Base-by-base conservation (phyloP, 2,797 vertebrate species). In the Pelochelys cantorii region DNA sequence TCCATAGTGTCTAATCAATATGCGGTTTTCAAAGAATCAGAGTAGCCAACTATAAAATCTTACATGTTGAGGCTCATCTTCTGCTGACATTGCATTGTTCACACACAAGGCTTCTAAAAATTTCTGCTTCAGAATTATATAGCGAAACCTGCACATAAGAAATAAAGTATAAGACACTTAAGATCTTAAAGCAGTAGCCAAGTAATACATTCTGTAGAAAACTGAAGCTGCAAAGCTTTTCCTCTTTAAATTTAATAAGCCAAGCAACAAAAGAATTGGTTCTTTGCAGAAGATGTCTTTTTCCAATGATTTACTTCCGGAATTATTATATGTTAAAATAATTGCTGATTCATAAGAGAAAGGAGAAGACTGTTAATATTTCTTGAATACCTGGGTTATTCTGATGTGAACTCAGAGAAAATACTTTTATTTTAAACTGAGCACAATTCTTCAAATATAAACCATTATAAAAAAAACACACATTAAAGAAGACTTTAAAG, bases 91-190 rank as follows among this genome's bases (percentile, higher is more conserved):
- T 2, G 99, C 99, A 52, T 99, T 99, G 97, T 99, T 99, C 93
- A 99, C 99, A 97, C 98, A 99, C 42, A 99, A 98, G 75, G 99
- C 99, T 97, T 99, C 99, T 95, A 99, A 97, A 97, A 99, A 99
- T 96, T 99, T 99, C 98, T 99, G 99, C 97, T 99, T 99, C 97
- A 99, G 97, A 92, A 99, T 98, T 94, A 99, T 99, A 97, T 99
- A 99, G 74, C 99, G 99, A 97, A 99, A 99, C 93, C 99, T 99
- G 96, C 85, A 81, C 90, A 83, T 27, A 95, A 92, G 96, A 82
- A 95, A 88, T 52, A 20, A 92, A 91, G 89, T 11, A 81, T 29
- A 23, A 95, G 82, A 93, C 22, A 79, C 9, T 77, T 27, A 14
- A 91, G 25, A 60, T 6, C 81, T 88, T 48, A 91, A 54, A 90